These are phyloP conservation scores for Oxyura jamaicensis DNA, from an alignment of 2,113 vertebrate genomes.

Conservation along the genomic window DNA sequence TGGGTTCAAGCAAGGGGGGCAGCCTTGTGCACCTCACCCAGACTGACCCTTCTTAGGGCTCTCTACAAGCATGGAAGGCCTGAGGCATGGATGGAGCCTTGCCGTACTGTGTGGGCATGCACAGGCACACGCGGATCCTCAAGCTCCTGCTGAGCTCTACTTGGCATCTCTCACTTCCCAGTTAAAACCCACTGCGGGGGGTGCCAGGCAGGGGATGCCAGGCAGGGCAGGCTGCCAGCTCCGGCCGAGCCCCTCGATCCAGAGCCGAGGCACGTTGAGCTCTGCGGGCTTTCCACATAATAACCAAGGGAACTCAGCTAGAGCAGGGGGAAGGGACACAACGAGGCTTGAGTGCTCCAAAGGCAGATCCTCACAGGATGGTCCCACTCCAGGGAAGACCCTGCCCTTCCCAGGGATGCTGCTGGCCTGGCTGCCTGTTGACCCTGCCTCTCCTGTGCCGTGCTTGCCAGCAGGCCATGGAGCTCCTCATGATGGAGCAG, in stretches of 20 bases:
- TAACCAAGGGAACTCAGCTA: neutral
- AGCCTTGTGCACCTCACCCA: neutral
- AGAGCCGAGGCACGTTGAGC: neutral
- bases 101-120: neutral
- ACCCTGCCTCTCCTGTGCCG: neutral
- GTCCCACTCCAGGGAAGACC: neutral
- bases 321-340: neutral
- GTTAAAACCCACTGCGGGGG: neutral
- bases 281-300: neutral
- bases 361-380: neutral
- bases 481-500: neutral
- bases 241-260: fast-evolving
- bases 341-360: neutral
- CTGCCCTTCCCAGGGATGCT: neutral
- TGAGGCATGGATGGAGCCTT: neutral
- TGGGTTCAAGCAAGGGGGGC: neutral
- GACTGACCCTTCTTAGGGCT: neutral
- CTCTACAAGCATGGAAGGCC: neutral
- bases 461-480: neutral
- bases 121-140: neutral
- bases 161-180: neutral
- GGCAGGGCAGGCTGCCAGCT: neutral
- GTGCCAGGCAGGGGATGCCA: neutral
- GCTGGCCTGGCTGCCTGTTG: neutral
- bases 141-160: neutral